Percentiles rank a stretch among this genome's conserved stretches.
phyloP scores from a whole-genome alignment of 2,113 vertebrate genomes.

The Grus americana region DNA sequence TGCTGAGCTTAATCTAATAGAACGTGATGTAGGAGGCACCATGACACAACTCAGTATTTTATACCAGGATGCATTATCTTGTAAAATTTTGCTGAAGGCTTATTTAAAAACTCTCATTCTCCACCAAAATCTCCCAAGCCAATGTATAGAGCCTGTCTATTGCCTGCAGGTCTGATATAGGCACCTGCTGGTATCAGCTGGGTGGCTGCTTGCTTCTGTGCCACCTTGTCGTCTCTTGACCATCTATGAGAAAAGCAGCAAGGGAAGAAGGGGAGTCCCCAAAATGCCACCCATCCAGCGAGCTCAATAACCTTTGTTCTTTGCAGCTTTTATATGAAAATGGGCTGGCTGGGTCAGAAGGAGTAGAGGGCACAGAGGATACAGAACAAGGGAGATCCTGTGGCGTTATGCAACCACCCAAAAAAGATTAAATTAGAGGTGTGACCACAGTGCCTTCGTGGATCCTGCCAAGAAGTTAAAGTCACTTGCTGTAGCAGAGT shows the following conservation, averaged over 20 bases:
- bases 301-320: background rate
- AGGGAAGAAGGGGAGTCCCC: background rate
- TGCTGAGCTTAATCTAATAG: background rate
- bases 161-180: background rate
- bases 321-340: fast-evolving
- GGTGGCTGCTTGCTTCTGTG: background rate
- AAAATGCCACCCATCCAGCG: background rate
- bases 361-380: background rate
- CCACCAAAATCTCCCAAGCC: background rate
- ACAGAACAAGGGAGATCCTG: background rate
- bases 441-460: background rate
- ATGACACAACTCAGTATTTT: background rate
- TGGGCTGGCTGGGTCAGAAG: background rate
- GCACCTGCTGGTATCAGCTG: background rate
- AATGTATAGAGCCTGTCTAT: fast-evolving
- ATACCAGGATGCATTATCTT: background rate
- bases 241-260: background rate
- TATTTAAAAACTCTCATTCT: background rate
- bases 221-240: background rate
- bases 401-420: background rate
- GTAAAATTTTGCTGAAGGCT: background rate
- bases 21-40: background rate
- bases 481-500: background rate
- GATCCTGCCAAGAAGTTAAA: slow-evolving; percentile 13
- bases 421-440: slow-evolving; percentile 13